Evolutionary conservation across 2,888 invertebrate species (phyloP).

Genomic region (Lasius fuliginosus): DNA sequence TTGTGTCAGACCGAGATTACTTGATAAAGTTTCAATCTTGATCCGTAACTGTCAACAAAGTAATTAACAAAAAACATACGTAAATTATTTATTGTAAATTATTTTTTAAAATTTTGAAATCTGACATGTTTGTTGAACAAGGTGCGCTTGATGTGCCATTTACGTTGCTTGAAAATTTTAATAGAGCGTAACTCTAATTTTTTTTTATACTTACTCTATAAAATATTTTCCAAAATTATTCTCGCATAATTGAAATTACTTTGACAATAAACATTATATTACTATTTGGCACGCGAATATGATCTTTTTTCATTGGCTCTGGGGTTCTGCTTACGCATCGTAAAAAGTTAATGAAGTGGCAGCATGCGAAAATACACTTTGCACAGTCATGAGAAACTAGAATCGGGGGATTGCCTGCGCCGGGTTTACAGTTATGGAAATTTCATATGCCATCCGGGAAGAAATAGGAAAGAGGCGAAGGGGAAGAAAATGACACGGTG

Average conservation of each 20-base stretch:
- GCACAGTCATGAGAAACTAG: conserved; percentile 41
- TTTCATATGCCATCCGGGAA: conserved; percentile 55
- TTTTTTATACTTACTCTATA: background rate
- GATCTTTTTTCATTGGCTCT: conserved; percentile 3
- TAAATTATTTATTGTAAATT: background rate
- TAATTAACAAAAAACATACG: background rate
- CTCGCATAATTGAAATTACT: background rate
- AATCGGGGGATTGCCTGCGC: background rate
- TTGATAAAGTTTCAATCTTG: background rate
- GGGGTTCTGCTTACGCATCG: conserved; percentile 35
- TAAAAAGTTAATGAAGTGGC: conserved; percentile 54
- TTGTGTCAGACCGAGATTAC: background rate
- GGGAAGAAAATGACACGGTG: conserved; percentile 27
- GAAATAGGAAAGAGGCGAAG: conserved; percentile 22
- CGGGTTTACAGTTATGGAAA: conserved; percentile 53
- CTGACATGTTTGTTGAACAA: background rate
- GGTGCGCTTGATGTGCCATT: background rate
- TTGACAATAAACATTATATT: background rate
- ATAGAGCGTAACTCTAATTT: background rate
- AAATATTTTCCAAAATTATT: background rate
- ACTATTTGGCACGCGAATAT: conserved; percentile 3
- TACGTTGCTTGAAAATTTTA: background rate
- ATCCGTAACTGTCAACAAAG: background rate
- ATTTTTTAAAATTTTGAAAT: background rate
- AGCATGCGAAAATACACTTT: conserved; percentile 46